A percentile compares a stretch with the other conserved stretches of the same genome.
Conservation (phyloP, 2,113 vertebrate species). For the Gnathonemus longibarbis region DNA sequence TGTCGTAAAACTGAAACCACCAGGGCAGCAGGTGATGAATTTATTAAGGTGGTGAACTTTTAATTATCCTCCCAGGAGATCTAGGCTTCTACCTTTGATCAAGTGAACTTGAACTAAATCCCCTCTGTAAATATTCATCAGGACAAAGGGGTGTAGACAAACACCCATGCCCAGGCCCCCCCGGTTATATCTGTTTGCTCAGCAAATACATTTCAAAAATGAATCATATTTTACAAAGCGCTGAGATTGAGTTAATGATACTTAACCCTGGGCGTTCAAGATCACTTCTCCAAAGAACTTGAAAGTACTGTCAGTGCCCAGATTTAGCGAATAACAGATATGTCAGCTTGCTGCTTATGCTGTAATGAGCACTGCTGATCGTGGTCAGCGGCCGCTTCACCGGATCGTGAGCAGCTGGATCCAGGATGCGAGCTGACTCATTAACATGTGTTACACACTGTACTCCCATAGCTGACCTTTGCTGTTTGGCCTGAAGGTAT, state of each 20-base stretch:
- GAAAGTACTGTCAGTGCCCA: background rate
- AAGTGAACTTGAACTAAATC: background rate
- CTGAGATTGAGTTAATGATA: background rate
- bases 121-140: constrained; percentile 1
- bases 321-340: background rate
- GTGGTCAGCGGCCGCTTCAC: background rate
- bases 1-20: background rate
- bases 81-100: background rate
- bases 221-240: background rate
- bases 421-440: background rate
- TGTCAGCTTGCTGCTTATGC: background rate
- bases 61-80: background rate
- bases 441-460: constrained; percentile 12
- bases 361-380: background rate
- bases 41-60: background rate
- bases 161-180: background rate
- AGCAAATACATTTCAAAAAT: background rate
- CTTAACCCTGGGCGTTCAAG: background rate
- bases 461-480: constrained; percentile 31
- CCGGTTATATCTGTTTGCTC: background rate
- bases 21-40: background rate
- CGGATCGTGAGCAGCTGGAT: background rate
- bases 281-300: background rate
- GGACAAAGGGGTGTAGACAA: too few species aligned
- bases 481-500: constrained; percentile 34